phyloP scores from a whole-genome alignment of 92 coral and sea anemone genomes.

The Montipora capitata region DNA sequence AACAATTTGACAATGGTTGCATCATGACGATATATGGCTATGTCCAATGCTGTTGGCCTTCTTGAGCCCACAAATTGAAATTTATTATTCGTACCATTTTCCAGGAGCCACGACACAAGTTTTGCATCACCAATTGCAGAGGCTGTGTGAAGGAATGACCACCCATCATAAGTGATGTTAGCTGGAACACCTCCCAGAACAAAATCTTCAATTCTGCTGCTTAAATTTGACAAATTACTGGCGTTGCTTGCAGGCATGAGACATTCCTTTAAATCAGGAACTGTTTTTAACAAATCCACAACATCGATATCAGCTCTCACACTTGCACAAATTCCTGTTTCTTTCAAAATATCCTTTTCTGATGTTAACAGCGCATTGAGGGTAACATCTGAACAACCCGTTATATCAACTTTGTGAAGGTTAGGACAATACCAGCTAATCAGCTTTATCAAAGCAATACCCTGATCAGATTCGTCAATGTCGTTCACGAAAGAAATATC shows the following conservation, averaged over 20 bases:
- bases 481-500: slow-evolving; percentile 1
- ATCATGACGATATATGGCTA: slow-evolving; percentile 12
- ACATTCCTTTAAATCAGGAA: slow-evolving; percentile 4
- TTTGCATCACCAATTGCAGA: slow-evolving; percentile 38
- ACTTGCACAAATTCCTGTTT: not conserved
- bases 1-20: slow-evolving; percentile 17
- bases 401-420: slow-evolving; percentile 4
- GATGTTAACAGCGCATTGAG: not conserved
- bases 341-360: not conserved
- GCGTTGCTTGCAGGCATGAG: not conserved
- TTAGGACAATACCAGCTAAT: slow-evolving; percentile 17
- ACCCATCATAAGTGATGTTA: slow-evolving; percentile 54
- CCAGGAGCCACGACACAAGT: slow-evolving; percentile 48
- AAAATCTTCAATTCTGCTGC: slow-evolving; percentile 12
- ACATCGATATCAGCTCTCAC: not conserved
- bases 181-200: slow-evolving; percentile 45
- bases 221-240: not conserved
- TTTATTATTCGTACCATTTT: slow-evolving; percentile 2
- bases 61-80: not conserved
- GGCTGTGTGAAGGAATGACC: slow-evolving; percentile 65
- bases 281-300: not conserved
- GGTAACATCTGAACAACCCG: slow-evolving; percentile 12
- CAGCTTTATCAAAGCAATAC: not conserved
- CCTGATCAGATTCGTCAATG: not conserved
- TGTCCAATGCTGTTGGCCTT: not conserved